Percentiles rank a stretch among this genome's conserved stretches.
These are phyloP conservation scores for Serripes groenlandicus DNA, from an alignment of 2,888 invertebrate species.

Conservation along the genomic window DNA sequence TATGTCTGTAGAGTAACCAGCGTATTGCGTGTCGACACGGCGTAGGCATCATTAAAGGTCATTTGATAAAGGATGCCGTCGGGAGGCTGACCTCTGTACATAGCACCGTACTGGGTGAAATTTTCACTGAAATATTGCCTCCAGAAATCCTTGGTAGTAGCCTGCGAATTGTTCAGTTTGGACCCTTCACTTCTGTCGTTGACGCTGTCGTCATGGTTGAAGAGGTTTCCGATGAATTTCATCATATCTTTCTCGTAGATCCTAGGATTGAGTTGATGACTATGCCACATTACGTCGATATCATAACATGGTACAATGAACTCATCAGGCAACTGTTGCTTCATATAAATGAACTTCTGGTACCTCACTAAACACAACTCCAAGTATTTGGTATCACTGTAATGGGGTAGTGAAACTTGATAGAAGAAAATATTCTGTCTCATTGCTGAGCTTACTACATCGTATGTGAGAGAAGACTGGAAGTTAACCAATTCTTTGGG, in stretches of 20 bases:
- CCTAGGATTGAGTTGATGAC: slow-evolving; percentile 86
- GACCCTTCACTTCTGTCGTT: slow-evolving; percentile 86
- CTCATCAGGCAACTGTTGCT: slow-evolving; percentile 85
- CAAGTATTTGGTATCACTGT: slow-evolving; percentile 85
- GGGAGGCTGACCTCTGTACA: slow-evolving; percentile 87
- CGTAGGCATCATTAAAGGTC: not conserved
- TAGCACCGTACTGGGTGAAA: slow-evolving; percentile 86
- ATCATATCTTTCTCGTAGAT: slow-evolving; percentile 81
- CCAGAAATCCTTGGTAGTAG: slow-evolving; percentile 86
- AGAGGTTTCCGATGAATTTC: slow-evolving; percentile 80
- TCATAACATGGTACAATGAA: slow-evolving; percentile 88
- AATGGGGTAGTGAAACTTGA: slow-evolving; percentile 87
- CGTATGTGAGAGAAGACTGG: slow-evolving; percentile 80
- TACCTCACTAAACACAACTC: slow-evolving; percentile 84
- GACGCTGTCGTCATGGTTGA: slow-evolving; percentile 87
- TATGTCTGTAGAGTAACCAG: slow-evolving; percentile 22
- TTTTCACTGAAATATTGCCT: slow-evolving; percentile 84
- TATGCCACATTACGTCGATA: slow-evolving; percentile 87
- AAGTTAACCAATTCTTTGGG: slow-evolving; percentile 23
- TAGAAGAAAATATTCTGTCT: slow-evolving; percentile 87
- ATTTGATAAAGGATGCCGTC: slow-evolving; percentile 67
- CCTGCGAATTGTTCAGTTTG: slow-evolving; percentile 86
- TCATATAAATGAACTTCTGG: slow-evolving; percentile 86
- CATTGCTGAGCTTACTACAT: slow-evolving; percentile 85
- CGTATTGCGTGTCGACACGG: not conserved